A percentile compares a stretch with the other conserved stretches of the same genome.
phyloP scores from a whole-genome alignment of 2,797 vertebrate genomes.

The Coccyzus lansbergi region DNA sequence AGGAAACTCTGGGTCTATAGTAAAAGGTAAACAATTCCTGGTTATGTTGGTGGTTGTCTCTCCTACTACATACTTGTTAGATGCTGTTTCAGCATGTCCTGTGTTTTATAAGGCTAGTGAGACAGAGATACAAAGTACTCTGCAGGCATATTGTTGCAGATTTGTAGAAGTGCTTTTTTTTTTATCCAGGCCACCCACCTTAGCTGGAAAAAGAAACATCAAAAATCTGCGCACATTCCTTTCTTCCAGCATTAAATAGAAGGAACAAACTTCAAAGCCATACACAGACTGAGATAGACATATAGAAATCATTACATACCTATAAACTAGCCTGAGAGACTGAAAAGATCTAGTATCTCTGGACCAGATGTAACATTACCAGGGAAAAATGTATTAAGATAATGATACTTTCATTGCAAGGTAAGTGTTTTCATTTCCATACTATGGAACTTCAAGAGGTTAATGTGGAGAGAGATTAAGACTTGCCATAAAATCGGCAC shows the following conservation, averaged over 20 bases:
- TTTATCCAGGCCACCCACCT: neutral
- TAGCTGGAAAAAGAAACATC: neutral
- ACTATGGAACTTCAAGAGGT: neutral
- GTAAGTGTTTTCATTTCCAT: neutral
- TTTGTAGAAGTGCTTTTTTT: neutral
- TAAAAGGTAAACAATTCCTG: neutral
- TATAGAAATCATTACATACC: neutral
- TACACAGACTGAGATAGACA: neutral
- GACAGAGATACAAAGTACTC: neutral
- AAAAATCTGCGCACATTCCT: neutral
- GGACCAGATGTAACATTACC: neutral
- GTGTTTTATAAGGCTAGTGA: neutral
- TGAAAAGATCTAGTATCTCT: neutral
- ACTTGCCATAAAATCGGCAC: neutral
- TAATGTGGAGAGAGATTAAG: neutral
- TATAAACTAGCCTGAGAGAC: neutral
- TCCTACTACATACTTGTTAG: neutral
- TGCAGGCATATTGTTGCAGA: neutral
- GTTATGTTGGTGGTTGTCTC: neutral
- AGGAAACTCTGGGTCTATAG: neutral
- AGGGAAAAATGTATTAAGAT: neutral
- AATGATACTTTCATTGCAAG: neutral
- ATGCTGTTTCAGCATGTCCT: neutral
- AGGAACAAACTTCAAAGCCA: neutral
- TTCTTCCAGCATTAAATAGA: neutral